Evolutionary conservation across 2,113 vertebrate species (phyloP).

Genomic region (Urocynchramus pylzowi): DNA sequence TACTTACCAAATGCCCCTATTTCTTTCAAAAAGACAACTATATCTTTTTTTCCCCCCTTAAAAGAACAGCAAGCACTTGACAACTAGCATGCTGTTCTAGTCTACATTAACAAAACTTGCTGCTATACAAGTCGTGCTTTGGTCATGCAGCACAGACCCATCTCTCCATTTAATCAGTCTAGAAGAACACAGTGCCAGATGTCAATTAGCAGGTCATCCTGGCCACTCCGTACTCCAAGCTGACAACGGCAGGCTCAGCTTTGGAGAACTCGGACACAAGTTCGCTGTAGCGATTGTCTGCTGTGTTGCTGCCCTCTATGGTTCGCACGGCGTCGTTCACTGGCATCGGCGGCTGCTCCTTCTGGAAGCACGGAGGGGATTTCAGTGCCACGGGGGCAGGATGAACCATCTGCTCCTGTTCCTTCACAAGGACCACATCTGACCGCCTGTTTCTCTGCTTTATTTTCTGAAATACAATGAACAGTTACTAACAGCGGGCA

Average conservation of each 20-base stretch:
- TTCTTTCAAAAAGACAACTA: constrained; percentile 25
- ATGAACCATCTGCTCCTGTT: constrained; percentile 55
- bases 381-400: constrained; percentile 77
- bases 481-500: neutral
- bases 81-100: constrained; percentile 35
- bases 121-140: constrained; percentile 12
- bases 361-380: constrained; percentile 78
- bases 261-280: constrained; percentile 84
- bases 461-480: constrained; percentile 79
- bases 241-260: constrained; percentile 87
- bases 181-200: neutral
- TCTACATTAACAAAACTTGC: constrained; percentile 3
- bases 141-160: constrained; percentile 11
- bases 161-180: neutral
- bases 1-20: constrained; percentile 11
- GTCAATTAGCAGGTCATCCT: constrained; percentile 89
- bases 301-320: constrained; percentile 90
- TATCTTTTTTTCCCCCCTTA: neutral
- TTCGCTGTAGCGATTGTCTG: constrained; percentile 86
- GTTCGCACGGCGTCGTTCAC: constrained; percentile 78
- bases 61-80: constrained; percentile 47
- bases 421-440: constrained; percentile 65
- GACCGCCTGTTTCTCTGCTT: constrained; percentile 71
- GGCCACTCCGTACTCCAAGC: constrained; percentile 91
- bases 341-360: constrained; percentile 71